A percentile compares a stretch with the other conserved stretches of the same genome.
These are phyloP conservation scores for Zapornia atra DNA, from an alignment of 2,113 vertebrate species.

Conservation along the genomic window DNA sequence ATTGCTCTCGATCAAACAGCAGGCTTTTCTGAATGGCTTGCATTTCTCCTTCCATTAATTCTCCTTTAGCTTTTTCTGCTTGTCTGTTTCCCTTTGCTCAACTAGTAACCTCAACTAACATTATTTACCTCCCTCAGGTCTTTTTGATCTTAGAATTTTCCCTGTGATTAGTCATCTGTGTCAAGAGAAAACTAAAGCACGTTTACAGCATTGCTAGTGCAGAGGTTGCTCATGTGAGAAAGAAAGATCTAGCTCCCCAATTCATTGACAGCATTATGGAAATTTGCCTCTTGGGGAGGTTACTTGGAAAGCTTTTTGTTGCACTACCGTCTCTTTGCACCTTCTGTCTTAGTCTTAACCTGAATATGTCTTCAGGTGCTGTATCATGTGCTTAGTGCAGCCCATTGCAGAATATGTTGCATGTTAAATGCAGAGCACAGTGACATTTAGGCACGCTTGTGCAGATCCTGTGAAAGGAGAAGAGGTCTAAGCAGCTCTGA, in stretches of 20 bases:
- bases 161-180: not conserved
- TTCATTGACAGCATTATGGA: not conserved
- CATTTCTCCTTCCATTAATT: slow-evolving; percentile 21
- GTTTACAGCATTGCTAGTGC: not conserved
- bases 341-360: not conserved
- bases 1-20: not conserved
- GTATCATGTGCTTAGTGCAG: not conserved
- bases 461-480: not conserved
- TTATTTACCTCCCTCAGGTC: not conserved
- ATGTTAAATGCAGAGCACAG: not conserved
- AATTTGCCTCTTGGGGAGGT: not conserved
- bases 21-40: slow-evolving; percentile 28
- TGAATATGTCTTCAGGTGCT: not conserved
- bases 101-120: not conserved
- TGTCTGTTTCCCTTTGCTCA: slow-evolving; percentile 4
- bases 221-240: not conserved
- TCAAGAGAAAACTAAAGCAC: slow-evolving; percentile 6
- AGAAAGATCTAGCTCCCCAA: not conserved
- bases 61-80: slow-evolving; percentile 29
- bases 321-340: not conserved
- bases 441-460: not conserved
- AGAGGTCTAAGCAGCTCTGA: not conserved
- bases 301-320: not conserved
- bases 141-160: not conserved
- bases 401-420: not conserved